Evolutionary conservation across 2,113 vertebrate species (phyloP).

Genomic region (Serinus canaria): DNA sequence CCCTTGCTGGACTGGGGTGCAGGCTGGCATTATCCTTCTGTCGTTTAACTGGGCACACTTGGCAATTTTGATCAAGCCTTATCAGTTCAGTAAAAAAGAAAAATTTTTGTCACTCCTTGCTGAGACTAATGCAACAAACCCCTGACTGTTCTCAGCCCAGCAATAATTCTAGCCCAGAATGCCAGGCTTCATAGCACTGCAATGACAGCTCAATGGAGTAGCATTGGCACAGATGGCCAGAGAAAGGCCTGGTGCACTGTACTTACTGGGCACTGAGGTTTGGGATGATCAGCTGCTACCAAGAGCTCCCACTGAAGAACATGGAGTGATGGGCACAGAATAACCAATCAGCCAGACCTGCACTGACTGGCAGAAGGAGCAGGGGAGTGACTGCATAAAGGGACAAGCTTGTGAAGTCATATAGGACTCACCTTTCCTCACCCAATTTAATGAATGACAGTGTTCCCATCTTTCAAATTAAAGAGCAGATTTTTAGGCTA

Average conservation of each 20-base stretch:
- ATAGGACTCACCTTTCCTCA: neutral
- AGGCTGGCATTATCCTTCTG: neutral
- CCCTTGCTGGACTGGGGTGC: neutral
- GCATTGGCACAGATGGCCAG: neutral
- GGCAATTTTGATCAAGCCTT: neutral
- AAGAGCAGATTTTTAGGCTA: neutral
- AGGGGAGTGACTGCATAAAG: neutral
- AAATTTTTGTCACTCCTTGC: neutral
- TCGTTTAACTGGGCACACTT: neutral
- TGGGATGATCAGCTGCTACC: neutral
- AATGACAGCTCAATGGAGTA: neutral
- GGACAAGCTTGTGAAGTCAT: neutral
- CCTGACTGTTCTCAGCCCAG: neutral
- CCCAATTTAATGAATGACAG: neutral
- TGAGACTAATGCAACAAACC: neutral
- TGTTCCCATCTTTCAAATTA: neutral
- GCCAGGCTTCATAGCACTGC: neutral
- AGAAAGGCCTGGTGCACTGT: neutral
- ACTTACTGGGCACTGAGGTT: neutral
- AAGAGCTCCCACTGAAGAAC: neutral
- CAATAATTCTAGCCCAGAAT: neutral
- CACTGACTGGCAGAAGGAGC: neutral
- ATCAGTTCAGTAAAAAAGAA: neutral
- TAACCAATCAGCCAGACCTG: neutral
- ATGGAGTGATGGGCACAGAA: neutral